Evolutionary conservation across 2,113 vertebrate genomes (phyloP).

Genomic region (Semicossyphus pulcher): DNA sequence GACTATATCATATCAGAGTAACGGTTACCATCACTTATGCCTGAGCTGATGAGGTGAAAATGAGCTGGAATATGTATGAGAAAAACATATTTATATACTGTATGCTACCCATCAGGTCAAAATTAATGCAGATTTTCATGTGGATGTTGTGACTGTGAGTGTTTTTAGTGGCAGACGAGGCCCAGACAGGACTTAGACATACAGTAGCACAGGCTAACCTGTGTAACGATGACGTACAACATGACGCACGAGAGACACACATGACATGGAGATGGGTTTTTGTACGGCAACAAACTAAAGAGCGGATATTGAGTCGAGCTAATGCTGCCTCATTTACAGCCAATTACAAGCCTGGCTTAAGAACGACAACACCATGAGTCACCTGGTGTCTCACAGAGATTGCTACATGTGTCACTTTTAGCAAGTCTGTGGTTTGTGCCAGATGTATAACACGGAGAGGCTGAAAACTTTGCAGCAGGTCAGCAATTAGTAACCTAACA

Average conservation of each 20-base stretch:
- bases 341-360: not conserved
- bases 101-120: constrained; percentile 67
- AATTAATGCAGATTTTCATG: constrained; percentile 14
- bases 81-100: constrained; percentile 66
- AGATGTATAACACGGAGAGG: not conserved
- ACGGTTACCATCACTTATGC: constrained; percentile 84
- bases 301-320: constrained; percentile 11
- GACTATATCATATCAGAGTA: constrained; percentile 47
- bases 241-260: constrained; percentile 39
- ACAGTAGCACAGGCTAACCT: constrained; percentile 75
- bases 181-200: constrained; percentile 73
- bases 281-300: constrained; percentile 47
- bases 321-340: constrained; percentile 20
- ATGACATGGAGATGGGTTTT: constrained; percentile 59
- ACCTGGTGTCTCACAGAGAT: not conserved
- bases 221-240: constrained; percentile 46
- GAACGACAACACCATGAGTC: not conserved
- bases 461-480: constrained; percentile 1
- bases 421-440: not conserved
- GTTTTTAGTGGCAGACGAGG: constrained; percentile 42
- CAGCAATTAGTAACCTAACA: not conserved
- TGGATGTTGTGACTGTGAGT: constrained; percentile 17
- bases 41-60: constrained; percentile 77
- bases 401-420: not conserved
- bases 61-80: constrained; percentile 69